Conservation (phyloP, 2,888 invertebrate species). For the Falcaria lacertinaria region DNA sequence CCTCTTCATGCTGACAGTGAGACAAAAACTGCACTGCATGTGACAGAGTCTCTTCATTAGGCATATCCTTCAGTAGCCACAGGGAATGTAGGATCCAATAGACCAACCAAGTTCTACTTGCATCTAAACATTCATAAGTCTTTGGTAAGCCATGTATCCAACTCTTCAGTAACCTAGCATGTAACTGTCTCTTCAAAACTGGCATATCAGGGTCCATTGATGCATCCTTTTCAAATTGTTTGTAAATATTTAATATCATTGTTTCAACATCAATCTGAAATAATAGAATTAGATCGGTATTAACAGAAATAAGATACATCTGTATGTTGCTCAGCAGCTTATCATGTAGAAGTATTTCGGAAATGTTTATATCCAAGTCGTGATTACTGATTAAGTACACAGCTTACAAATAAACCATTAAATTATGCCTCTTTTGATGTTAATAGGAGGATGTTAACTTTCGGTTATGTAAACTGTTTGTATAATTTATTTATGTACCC, state of each 20-base stretch:
- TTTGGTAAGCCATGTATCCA: slow-evolving; percentile 84
- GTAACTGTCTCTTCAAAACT: slow-evolving; percentile 82
- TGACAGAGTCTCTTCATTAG: slow-evolving; percentile 58
- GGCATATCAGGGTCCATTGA: slow-evolving; percentile 75
- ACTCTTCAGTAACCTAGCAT: slow-evolving; percentile 83
- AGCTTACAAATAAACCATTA: no score
- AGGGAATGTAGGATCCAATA: slow-evolving; percentile 98
- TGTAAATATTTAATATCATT: slow-evolving; percentile 53
- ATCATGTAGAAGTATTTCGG: no score
- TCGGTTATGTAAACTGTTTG: not conserved
- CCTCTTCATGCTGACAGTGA: slow-evolving; percentile 87
- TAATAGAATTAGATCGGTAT: no score
- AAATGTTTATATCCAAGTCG: no score
- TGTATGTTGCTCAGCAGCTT: no score
- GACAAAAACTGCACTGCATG: slow-evolving; percentile 58
- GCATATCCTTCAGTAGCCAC: slow-evolving; percentile 81
- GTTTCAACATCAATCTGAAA: slow-evolving; percentile 65
- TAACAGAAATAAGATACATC: no score
- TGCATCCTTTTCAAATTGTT: slow-evolving; percentile 63
- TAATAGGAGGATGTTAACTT: no score
- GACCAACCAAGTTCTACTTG: slow-evolving; percentile 97
- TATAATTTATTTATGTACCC: slow-evolving; percentile 7
- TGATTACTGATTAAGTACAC: no score
- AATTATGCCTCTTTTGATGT: no score
- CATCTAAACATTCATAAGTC: slow-evolving; percentile 92